These are phyloP conservation scores for Chesias legatella DNA, from an alignment of 2,888 invertebrate genomes.

Conservation along the genomic window DNA sequence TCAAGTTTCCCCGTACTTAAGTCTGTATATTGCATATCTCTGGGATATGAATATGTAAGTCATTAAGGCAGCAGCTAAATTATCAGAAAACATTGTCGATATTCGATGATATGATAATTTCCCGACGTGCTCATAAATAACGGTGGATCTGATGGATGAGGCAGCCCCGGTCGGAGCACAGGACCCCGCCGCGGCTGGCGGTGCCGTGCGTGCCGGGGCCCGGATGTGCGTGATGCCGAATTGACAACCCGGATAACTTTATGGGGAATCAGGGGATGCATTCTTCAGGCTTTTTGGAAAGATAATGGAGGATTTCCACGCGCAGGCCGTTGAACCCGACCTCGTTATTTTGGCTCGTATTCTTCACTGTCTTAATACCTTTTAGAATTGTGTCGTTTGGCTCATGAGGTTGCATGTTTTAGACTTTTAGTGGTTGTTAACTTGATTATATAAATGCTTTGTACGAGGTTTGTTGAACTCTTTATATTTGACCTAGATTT, in stretches of 20 bases:
- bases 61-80: too few relatives aligned
- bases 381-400: too few relatives aligned
- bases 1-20: too few relatives aligned
- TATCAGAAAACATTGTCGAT: too few relatives aligned
- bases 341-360: too few relatives aligned
- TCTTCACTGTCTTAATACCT: too few relatives aligned
- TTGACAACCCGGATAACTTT: slow-evolving; percentile 39
- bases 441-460: too few relatives aligned
- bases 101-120: slow-evolving; percentile 10
- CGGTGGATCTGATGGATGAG: slow-evolving; percentile 30
- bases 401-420: too few relatives aligned
- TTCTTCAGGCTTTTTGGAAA: slow-evolving; percentile 19
- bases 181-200: slow-evolving; percentile 33
- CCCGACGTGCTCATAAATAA: slow-evolving; percentile 16
- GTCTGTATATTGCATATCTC: too few relatives aligned
- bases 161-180: slow-evolving; percentile 18
- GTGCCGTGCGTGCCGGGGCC: slow-evolving; percentile 44
- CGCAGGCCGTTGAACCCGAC: slow-evolving; percentile 4
- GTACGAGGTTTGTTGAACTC: slow-evolving; percentile 14
- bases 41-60: too few relatives aligned
- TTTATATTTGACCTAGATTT: slow-evolving; percentile 13
- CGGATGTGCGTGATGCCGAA: slow-evolving; percentile 40
- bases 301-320: not conserved
- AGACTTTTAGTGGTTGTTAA: too few relatives aligned
- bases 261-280: slow-evolving; percentile 31